Evolutionary conservation across 2,888 invertebrate genomes (phyloP).

Genomic region (Cryptosula pallasiana): DNA sequence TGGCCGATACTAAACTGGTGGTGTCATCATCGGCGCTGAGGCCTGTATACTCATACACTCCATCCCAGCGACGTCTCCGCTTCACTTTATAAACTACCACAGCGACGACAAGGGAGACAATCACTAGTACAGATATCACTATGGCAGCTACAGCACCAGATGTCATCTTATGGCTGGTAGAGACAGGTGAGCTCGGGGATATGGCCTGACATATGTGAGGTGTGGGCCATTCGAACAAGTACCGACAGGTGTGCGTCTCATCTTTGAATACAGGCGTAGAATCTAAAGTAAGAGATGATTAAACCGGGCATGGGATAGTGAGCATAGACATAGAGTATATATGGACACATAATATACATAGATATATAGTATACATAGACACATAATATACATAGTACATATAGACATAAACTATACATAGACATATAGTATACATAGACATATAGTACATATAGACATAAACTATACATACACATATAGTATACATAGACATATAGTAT

Average conservation of each 20-base stretch:
- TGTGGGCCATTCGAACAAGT: background rate
- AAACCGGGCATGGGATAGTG: too few relatives aligned
- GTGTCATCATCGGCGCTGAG: background rate
- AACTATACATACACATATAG: too few relatives aligned
- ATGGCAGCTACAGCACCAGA: background rate
- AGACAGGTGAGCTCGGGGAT: background rate
- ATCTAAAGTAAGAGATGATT: background rate
- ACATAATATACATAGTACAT: too few relatives aligned
- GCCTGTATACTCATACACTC: background rate
- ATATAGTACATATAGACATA: too few relatives aligned
- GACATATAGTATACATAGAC: too few relatives aligned
- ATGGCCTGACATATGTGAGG: background rate
- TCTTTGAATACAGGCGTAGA: background rate
- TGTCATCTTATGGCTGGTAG: background rate
- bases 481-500: too few relatives aligned
- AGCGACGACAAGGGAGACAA: background rate
- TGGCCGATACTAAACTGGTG: background rate
- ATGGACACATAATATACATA: too few relatives aligned
- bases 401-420: too few relatives aligned
- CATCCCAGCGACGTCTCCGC: background rate
- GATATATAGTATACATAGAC: too few relatives aligned
- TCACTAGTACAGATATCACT: background rate
- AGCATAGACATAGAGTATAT: too few relatives aligned
- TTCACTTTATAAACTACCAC: background rate
- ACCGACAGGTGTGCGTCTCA: constrained; percentile 2